Percentiles rank a stretch among this genome's conserved stretches.
phyloP scores from a whole-genome alignment of 2,888 invertebrate species.

The Aphrophora alni region DNA sequence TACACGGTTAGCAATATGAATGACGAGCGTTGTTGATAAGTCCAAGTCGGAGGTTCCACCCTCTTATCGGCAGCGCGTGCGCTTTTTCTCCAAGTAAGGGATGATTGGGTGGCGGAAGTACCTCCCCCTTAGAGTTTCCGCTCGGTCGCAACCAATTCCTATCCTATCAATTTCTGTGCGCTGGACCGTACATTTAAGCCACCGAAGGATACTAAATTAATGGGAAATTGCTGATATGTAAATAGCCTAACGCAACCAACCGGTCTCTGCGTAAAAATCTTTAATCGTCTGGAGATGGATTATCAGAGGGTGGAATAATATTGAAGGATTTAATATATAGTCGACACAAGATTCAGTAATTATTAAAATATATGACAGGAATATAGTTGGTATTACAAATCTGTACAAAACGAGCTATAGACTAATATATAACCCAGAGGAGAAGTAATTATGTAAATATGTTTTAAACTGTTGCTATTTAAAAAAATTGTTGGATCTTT shows the following conservation, averaged over 20 bases:
- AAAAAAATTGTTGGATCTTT: too few species aligned
- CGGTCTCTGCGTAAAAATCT: neutral
- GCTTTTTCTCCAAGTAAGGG: neutral
- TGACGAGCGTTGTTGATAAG: slow-evolving; percentile 18
- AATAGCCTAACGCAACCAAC: neutral
- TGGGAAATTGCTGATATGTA: neutral
- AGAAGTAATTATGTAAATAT: too few species aligned
- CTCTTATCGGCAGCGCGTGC: slow-evolving; percentile 28
- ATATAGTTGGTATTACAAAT: too few species aligned
- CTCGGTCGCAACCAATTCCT: slow-evolving; percentile 37
- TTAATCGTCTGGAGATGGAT: neutral
- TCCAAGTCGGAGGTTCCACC: slow-evolving; percentile 33
- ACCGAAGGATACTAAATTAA: neutral
- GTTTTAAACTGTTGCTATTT: too few species aligned
- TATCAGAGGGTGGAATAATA: too few species aligned
- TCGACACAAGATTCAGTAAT: too few species aligned
- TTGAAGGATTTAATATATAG: too few species aligned
- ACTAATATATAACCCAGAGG: too few species aligned
- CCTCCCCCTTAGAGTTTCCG: slow-evolving; percentile 29
- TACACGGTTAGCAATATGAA: neutral
- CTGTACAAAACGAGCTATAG: too few species aligned
- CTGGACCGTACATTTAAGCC: slow-evolving; percentile 19
- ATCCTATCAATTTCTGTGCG: slow-evolving; percentile 38
- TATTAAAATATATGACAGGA: too few species aligned
- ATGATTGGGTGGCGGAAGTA: slow-evolving; percentile 30